Conservation (phyloP, 2,113 vertebrate genomes). For the Aleadryas rufinucha region DNA sequence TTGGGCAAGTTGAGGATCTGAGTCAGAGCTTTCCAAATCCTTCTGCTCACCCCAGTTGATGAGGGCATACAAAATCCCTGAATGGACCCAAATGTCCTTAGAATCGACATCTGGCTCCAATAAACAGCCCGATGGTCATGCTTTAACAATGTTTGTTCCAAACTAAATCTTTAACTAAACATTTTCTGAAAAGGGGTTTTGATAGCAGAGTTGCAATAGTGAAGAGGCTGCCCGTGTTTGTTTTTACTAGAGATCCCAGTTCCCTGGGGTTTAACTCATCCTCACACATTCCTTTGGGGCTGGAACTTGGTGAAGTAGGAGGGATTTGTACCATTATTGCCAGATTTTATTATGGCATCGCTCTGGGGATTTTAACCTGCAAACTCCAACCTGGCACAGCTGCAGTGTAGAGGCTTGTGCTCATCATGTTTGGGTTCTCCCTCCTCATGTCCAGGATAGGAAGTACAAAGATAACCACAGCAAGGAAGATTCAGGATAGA, state of each 20-base stretch:
- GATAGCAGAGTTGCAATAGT: conserved; percentile 33
- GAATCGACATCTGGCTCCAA: conserved; percentile 82
- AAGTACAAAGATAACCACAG: neutral
- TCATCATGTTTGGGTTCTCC: neutral
- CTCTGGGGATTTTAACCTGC: neutral
- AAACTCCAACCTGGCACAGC: neutral
- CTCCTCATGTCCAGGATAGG: neutral
- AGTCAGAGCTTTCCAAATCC: conserved; percentile 54
- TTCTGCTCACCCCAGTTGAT: conserved; percentile 71
- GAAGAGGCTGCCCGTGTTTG: conserved; percentile 45
- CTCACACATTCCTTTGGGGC: conserved; percentile 43
- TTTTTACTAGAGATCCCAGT: conserved; percentile 49
- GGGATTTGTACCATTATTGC: neutral
- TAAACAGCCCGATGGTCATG: conserved; percentile 70
- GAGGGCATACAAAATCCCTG: conserved; percentile 77
- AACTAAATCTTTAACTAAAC: conserved; percentile 62
- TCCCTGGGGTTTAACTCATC: conserved; percentile 51
- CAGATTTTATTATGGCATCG: neutral
- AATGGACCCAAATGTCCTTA: conserved; percentile 66
- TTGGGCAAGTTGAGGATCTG: conserved; percentile 50
- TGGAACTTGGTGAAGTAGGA: neutral
- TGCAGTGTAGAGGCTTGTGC: neutral
- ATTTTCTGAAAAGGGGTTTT: conserved; percentile 62
- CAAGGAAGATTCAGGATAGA: neutral
- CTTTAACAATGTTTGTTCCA: conserved; percentile 65